A percentile compares a stretch with the other conserved stretches of the same genome.
These are phyloP conservation scores for Nixonia krombeini DNA, from an alignment of 1,140 invertebrate species.

Conservation along the genomic window DNA sequence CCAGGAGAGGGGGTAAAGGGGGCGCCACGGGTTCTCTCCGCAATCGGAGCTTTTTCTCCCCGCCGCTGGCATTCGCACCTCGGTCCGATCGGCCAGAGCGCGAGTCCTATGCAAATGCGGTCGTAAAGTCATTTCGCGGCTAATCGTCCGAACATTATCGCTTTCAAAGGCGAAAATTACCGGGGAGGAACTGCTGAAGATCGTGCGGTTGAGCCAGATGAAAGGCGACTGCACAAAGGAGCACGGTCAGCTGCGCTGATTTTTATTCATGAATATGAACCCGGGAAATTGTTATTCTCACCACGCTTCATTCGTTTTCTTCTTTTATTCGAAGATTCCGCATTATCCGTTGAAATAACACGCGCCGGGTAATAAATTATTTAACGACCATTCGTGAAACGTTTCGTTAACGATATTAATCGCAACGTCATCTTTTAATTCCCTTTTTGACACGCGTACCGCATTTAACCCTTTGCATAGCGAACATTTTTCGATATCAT, in stretches of 20 bases:
- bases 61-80: slow-evolving; percentile 23
- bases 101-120: slow-evolving; percentile 46
- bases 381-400: no score
- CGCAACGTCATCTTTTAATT: no score
- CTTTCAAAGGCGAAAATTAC: slow-evolving; percentile 48
- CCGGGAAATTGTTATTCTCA: no score
- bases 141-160: slow-evolving; percentile 51
- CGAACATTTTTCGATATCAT: no score
- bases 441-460: no score
- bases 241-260: neutral
- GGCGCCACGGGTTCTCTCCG: slow-evolving; percentile 1
- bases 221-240: slow-evolving; percentile 18
- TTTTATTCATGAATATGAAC: neutral
- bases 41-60: slow-evolving; percentile 38
- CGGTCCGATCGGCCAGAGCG: slow-evolving; percentile 29
- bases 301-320: no score
- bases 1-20: slow-evolving; percentile 28
- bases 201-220: slow-evolving; percentile 13
- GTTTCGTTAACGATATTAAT: no score
- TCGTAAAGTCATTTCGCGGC: slow-evolving; percentile 50
- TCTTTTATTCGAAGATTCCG: no score
- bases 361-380: no score
- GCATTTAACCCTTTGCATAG: no score
- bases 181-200: slow-evolving; percentile 13
- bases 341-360: no score